Evolutionary conservation across 2,113 vertebrate species (phyloP), one percentile per base, ranked within the genome.

Genomic region (Melospiza georgiana): DNA sequence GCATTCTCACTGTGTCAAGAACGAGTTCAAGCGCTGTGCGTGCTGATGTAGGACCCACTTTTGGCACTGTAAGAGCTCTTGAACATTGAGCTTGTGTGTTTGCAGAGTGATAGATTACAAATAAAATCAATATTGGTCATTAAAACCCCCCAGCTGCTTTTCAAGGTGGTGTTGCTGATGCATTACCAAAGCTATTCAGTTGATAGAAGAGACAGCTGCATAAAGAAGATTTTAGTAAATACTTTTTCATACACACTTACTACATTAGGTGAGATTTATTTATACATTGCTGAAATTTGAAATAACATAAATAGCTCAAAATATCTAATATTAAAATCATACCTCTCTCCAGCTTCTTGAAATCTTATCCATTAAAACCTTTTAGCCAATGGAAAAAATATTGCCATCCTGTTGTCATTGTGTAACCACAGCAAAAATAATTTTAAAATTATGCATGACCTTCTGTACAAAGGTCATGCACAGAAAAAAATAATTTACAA

Each of bases 211-310:
- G 87, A 72, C 84, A 71, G 87, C 82, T 94, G 54, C 67, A 41
- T 88, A 65, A 74, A 87, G 86, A 90, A 20, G 46, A 93, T 86
- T 96, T 96, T 89, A 96, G 85, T 92, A 92, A 95, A 63, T 91
- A 57, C 37, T 87, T 95, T 84, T 89, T 75, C 30, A 66, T 83
- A 35, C 1, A 10, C 72, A 66, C 21, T 92, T 77, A 92, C 39
- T 94, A 49, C 84, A 86, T 96, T 95, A 89, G 73, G 33, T 73
- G 68, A 94, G 90, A 92, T 96, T 96, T 96, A 91, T 94, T 97
- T 89, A 25, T 28, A 18, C 21, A 22, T 39, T 89, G 41, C 78
- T 90, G 82, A 94, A 93, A 86, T 82, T 74, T 90, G 28, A 61
- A 86, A 19, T 84, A 92, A 51, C 39, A 46, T 62, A 94, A 95